Percentiles rank a stretch among this genome's conserved stretches.
Conservation (phyloP, 1,140 invertebrate species). For the Lepidurus couesii region DNA sequence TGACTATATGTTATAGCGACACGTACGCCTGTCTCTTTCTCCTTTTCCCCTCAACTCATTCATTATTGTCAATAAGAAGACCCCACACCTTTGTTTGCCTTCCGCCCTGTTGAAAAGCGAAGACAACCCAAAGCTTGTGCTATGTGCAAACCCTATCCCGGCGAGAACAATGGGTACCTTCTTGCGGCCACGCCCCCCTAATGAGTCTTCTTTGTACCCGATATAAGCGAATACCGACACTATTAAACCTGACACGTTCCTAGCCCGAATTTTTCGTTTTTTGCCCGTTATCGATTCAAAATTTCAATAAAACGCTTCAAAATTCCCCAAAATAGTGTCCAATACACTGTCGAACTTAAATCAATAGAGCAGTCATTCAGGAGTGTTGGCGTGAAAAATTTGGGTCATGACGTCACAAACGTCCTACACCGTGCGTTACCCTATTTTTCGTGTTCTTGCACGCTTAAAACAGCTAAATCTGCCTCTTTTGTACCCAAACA, state of each 20-base stretch:
- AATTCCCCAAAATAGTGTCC: too few species aligned
- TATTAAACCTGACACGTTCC: not conserved
- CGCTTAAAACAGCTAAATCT: too few species aligned
- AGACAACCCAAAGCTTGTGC: not conserved
- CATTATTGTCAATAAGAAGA: slow-evolving; percentile 17
- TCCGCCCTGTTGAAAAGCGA: slow-evolving; percentile 1
- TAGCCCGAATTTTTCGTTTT: too few species aligned
- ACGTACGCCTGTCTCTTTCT: not conserved
- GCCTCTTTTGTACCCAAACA: too few species aligned
- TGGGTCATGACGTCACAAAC: too few species aligned
- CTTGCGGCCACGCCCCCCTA: not conserved
- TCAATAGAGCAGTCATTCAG: too few species aligned
- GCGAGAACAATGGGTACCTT: not conserved
- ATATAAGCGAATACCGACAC: not conserved
- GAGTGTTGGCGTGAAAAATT: too few species aligned
- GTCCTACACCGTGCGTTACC: too few species aligned
- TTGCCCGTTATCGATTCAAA: too few species aligned
- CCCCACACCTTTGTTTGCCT: not conserved
- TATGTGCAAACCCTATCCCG: not conserved
- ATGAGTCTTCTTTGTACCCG: not conserved
- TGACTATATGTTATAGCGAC: not conserved
- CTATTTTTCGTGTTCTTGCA: too few species aligned
- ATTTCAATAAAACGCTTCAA: too few species aligned
- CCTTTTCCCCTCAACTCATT: not conserved
- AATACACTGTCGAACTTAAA: too few species aligned